Percentiles rank a stretch among this genome's conserved stretches.
Evolutionary conservation across 2,888 invertebrate species (phyloP).

Genomic region (Meteorus cinctellus): DNA sequence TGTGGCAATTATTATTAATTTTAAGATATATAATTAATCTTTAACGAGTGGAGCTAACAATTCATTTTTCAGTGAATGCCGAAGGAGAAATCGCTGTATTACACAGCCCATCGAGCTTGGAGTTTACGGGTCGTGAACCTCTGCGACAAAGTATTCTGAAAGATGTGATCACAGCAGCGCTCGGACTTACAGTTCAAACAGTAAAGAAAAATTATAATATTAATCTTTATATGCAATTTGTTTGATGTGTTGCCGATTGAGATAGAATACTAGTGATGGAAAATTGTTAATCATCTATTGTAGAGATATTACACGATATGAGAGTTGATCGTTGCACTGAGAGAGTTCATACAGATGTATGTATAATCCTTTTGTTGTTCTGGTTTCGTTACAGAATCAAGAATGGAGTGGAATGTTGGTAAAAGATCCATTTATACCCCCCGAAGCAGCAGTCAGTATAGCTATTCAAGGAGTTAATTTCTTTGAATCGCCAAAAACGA

Average conservation of each 20-base stretch:
- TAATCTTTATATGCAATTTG: not conserved
- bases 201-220: conserved; percentile 68
- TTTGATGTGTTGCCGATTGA: too few species aligned
- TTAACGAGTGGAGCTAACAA: not conserved
- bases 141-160: conserved; percentile 79
- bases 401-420: conserved; percentile 83
- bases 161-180: conserved; percentile 82
- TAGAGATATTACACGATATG: too few species aligned
- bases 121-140: conserved; percentile 80
- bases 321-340: too few species aligned
- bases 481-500: conserved; percentile 63
- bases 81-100: conserved; percentile 82
- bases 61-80: conserved; percentile 75
- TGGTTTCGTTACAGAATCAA: conserved; percentile 73
- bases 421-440: conserved; percentile 81
- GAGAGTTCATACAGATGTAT: too few species aligned
- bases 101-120: conserved; percentile 80
- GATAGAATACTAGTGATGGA: too few species aligned
- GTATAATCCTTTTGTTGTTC: not conserved
- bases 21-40: not conserved
- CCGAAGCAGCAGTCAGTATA: conserved; percentile 82
- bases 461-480: conserved; percentile 80
- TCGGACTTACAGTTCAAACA: conserved; percentile 84
- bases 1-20: conserved; percentile 64
- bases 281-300: too few species aligned